Percentiles rank a stretch among this genome's conserved stretches.
phyloP scores from a whole-genome alignment of 2,797 vertebrate species.

The Smutsia gigantea region DNA sequence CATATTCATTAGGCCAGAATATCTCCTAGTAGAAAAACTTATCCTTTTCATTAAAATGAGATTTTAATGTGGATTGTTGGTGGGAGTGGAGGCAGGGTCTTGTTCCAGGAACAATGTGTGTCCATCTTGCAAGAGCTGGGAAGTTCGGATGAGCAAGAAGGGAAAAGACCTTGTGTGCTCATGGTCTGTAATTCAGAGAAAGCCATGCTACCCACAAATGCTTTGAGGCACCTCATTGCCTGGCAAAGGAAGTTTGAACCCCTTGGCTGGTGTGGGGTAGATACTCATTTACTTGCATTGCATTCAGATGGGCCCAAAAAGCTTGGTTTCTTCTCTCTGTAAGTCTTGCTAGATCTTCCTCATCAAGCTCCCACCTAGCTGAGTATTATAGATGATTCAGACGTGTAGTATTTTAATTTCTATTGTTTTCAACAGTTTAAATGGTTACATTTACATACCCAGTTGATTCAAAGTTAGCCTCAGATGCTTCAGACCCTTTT shows the following conservation, averaged over 20 bases:
- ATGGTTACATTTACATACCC: not conserved
- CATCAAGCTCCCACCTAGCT: not conserved
- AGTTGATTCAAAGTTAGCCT: not conserved
- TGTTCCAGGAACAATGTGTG: not conserved
- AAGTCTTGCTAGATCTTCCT: not conserved
- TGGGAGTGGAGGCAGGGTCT: not conserved
- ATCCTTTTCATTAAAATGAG: not conserved
- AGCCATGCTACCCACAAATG: accelerated
- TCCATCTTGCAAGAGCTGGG: not conserved
- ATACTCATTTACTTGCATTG: not conserved
- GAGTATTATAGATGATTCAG: not conserved
- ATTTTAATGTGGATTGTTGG: not conserved
- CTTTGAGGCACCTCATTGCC: not conserved
- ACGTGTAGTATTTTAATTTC: not conserved
- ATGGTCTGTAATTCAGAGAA: not conserved
- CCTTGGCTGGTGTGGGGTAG: not conserved
- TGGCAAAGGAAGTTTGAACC: not conserved
- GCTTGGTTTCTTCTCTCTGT: not conserved
- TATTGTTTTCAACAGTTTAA: not conserved
- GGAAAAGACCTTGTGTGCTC: too few species aligned
- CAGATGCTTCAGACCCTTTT: not conserved
- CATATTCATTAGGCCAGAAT: constrained; percentile 58
- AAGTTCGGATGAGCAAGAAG: not conserved
- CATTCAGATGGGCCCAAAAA: not conserved
- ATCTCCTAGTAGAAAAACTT: constrained; percentile 33